Conservation (phyloP, 1,140 invertebrate species). For the Zaprionus capensis region DNA sequence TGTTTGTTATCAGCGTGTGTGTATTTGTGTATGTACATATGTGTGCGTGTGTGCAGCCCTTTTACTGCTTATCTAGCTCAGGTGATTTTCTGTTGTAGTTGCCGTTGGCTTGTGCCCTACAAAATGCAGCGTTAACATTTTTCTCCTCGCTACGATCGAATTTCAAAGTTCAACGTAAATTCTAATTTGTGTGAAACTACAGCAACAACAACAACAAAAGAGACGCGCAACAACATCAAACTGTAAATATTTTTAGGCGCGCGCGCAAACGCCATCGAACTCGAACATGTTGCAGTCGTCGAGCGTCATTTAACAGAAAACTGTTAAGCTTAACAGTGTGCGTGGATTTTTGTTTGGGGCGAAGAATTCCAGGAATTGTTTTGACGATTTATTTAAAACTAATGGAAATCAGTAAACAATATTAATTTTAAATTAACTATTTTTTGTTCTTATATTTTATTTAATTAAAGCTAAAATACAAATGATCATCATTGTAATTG, state of each 20-base stretch:
- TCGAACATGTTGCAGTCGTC: slow-evolving; percentile 22
- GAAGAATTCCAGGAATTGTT: background rate
- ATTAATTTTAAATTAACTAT: background rate
- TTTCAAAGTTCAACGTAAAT: slow-evolving; percentile 47
- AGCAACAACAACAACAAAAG: too few species aligned
- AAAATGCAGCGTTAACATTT: slow-evolving; percentile 39
- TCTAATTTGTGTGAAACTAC: slow-evolving; percentile 9
- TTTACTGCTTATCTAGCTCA: slow-evolving; percentile 23
- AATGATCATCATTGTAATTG: too few species aligned
- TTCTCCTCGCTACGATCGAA: slow-evolving; percentile 20
- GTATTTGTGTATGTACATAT: background rate
- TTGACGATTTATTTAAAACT: background rate
- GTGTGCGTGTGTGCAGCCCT: background rate
- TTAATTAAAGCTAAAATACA: too few species aligned
- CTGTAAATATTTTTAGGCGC: slow-evolving; percentile 21
- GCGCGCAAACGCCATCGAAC: slow-evolving; percentile 22
- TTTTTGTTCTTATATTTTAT: background rate
- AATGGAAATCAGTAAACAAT: background rate
- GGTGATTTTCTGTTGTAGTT: slow-evolving; percentile 22
- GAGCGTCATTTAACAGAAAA: background rate
- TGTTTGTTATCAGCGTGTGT: slow-evolving; percentile 22
- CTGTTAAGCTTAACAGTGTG: slow-evolving; percentile 21
- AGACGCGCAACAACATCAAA: slow-evolving; percentile 1
- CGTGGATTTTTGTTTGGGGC: background rate
- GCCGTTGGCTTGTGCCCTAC: slow-evolving; percentile 5